Conservation (phyloP, 2,888 invertebrate species). For the Chalcis sispes region DNA sequence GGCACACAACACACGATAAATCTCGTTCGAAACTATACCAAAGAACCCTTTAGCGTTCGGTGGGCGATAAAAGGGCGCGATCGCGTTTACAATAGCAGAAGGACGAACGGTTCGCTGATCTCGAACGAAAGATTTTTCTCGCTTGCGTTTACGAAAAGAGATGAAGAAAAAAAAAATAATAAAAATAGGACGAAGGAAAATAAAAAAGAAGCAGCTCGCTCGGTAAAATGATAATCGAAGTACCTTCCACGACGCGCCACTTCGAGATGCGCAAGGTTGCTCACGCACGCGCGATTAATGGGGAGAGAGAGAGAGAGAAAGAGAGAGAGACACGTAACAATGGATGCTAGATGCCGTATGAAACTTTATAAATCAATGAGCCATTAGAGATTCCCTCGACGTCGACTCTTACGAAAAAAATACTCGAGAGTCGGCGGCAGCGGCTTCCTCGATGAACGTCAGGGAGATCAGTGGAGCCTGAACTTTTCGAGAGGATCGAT, state of each 20-base stretch:
- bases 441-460: conserved; percentile 38
- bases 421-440: conserved; percentile 36
- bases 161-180: too few relatives aligned
- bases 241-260: background rate
- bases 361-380: conserved; percentile 52
- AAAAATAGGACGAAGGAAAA: too few relatives aligned
- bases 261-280: background rate
- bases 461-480: conserved; percentile 59
- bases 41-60: too few relatives aligned
- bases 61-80: too few relatives aligned
- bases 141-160: too few relatives aligned
- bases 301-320: background rate
- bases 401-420: background rate
- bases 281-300: conserved; percentile 42
- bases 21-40: too few relatives aligned
- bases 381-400: conserved; percentile 44
- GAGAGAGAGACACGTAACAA: background rate
- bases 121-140: too few relatives aligned
- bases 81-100: too few relatives aligned
- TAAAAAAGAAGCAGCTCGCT: too few relatives aligned
- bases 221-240: too few relatives aligned
- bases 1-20: too few relatives aligned
- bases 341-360: background rate
- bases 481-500: conserved; percentile 23
- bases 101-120: too few relatives aligned